Evolutionary conservation across 30 jellyfish, hydroid and myxozoan genomes (phyloP).

Genomic region (Aurelia aurita complex sp. Pacific): DNA sequence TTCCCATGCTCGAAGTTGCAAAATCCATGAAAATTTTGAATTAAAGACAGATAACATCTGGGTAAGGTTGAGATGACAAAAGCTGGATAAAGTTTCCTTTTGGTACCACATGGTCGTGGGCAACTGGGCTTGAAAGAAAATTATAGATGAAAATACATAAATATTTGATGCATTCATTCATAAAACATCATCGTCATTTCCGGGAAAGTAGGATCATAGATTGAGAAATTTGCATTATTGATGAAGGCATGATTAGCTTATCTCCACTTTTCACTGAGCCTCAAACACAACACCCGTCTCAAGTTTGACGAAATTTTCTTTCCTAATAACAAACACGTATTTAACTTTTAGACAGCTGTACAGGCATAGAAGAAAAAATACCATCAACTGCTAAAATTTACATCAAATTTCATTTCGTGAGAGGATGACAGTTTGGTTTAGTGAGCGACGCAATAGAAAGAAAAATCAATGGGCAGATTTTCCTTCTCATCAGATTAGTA

Average conservation of each 20-base stretch:
- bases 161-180: background rate
- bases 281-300: slow-evolving; percentile 30
- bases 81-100: no score
- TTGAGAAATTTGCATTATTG: background rate
- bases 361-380: background rate
- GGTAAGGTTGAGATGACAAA: no score
- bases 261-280: background rate
- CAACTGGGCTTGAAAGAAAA: no score
- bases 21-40: no score
- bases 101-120: no score
- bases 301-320: slow-evolving; percentile 1
- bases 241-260: background rate
- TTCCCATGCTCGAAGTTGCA: no score
- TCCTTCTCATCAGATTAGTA: no score
- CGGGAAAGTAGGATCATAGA: background rate
- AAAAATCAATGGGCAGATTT: no score
- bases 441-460: no score
- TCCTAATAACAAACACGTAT: slow-evolving; percentile 14
- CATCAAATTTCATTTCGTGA: background rate
- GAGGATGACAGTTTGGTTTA: no score
- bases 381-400: background rate
- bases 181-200: background rate
- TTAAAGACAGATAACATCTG: no score
- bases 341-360: slow-evolving; percentile 2
- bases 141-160: background rate